These are phyloP conservation scores for Xanthorhoe spadicearia DNA, from an alignment of 2,888 invertebrate species.

Conservation along the genomic window DNA sequence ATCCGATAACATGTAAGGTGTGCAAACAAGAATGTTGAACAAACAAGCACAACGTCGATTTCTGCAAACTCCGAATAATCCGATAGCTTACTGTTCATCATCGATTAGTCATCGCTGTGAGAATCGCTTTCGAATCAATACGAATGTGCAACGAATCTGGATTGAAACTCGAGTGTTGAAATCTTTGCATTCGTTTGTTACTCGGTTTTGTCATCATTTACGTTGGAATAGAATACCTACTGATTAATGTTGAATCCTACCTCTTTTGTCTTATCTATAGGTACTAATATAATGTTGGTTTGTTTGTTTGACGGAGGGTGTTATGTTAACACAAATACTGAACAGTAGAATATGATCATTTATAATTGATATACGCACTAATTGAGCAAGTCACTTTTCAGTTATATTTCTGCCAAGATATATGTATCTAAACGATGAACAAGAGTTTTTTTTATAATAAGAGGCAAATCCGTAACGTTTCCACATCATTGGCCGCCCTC, in stretches of 20 bases:
- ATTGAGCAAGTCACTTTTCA: no score
- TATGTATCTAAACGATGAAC: no score
- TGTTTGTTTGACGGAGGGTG: no score
- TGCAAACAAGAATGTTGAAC: neutral
- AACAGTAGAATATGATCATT: no score
- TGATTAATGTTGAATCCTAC: no score
- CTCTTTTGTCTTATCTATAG: no score
- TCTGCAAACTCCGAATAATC: constrained; percentile 6
- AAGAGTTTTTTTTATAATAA: neutral
- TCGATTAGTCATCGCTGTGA: constrained; percentile 21
- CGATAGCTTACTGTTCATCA: constrained; percentile 5
- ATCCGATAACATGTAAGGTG: neutral
- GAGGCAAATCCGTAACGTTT: constrained; percentile 10
- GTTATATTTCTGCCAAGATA: no score
- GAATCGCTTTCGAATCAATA: constrained; percentile 22
- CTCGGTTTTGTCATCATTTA: neutral
- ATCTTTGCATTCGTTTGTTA: neutral
- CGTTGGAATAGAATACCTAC: no score
- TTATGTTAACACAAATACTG: no score
- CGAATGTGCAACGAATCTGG: constrained; percentile 24
- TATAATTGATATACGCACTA: no score
- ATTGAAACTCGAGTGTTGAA: constrained; percentile 22
- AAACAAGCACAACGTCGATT: constrained; percentile 6
- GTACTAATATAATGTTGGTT: no score
- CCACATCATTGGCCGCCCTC: constrained; percentile 27